These are phyloP conservation scores for Embiotoca jacksoni DNA, from an alignment of 2,113 vertebrate genomes.

Conservation along the genomic window DNA sequence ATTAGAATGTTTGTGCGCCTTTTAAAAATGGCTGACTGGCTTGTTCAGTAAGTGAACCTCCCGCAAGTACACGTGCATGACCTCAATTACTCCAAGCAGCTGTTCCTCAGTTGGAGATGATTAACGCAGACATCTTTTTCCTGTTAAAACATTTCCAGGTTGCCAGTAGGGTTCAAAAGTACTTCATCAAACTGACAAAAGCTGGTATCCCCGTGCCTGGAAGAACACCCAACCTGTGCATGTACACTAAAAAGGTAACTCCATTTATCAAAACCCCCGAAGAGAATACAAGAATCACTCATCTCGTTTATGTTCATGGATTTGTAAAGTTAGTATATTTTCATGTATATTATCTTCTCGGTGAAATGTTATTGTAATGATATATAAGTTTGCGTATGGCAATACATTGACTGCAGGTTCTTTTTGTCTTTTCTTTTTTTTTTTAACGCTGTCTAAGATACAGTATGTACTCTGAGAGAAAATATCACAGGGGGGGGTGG, in stretches of 20 bases:
- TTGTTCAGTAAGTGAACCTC: conserved; percentile 16
- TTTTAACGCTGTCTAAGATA: neutral
- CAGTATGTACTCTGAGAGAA: neutral
- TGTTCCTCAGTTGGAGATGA: conserved; percentile 43
- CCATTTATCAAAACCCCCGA: neutral
- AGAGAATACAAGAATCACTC: neutral
- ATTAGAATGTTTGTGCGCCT: neutral
- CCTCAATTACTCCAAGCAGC: conserved; percentile 39
- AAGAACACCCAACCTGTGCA: conserved; percentile 97
- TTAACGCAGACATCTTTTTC: conserved; percentile 40
- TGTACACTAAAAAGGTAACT: conserved; percentile 97
- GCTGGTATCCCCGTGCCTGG: conserved; percentile 99
- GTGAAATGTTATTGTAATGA: neutral
- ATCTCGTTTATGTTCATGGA: neutral
- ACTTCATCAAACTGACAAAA: conserved; percentile 99
- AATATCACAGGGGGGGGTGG: neutral
- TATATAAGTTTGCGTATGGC: neutral
- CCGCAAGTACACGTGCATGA: conserved; percentile 1
- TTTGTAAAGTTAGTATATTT: neutral
- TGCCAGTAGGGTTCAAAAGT: conserved; percentile 98
- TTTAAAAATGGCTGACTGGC: conserved; percentile 11
- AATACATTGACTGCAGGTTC: no score
- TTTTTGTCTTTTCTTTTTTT: neutral
- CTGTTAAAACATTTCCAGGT: conserved; percentile 84
- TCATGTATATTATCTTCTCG: neutral